These are phyloP conservation scores for Jaculus jaculus DNA, from an alignment of 2,113 vertebrate species.

Conservation along the genomic window DNA sequence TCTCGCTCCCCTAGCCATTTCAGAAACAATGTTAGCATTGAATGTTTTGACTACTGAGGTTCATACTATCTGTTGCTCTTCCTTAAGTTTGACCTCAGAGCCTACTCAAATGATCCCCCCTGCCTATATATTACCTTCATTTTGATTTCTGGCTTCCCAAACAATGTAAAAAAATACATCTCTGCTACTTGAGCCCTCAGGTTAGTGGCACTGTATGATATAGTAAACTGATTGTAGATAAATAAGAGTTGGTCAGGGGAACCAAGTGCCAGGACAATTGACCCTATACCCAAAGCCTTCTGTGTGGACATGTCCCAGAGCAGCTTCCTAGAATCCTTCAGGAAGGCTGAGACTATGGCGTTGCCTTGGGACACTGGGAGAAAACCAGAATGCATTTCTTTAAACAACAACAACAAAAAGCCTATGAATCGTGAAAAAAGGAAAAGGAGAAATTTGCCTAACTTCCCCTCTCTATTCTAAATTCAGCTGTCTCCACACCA, in stretches of 20 bases:
- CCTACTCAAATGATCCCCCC: background rate
- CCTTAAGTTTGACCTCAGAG: background rate
- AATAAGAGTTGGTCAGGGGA: background rate
- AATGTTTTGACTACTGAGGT: background rate
- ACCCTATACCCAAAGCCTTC: background rate
- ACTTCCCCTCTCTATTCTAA: background rate
- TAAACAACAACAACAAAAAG: background rate
- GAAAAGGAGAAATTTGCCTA: background rate
- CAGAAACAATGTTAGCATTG: too few species aligned
- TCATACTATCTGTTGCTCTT: background rate
- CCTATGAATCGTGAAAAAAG: background rate
- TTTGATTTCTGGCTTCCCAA: background rate
- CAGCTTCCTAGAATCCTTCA: background rate
- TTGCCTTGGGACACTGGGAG: background rate
- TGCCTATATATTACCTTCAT: background rate
- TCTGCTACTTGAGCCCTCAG: background rate
- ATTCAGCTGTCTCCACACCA: background rate
- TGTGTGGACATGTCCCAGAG: background rate
- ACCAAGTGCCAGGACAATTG: background rate
- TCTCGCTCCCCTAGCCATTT: too few species aligned
- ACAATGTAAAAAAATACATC: background rate
- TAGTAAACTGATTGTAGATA: background rate
- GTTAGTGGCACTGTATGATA: background rate
- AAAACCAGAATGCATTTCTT: background rate
- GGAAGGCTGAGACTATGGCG: fast-evolving